Evolutionary conservation across 2,797 vertebrate genomes (phyloP).

Genomic region (Apogon hyalosoma): DNA sequence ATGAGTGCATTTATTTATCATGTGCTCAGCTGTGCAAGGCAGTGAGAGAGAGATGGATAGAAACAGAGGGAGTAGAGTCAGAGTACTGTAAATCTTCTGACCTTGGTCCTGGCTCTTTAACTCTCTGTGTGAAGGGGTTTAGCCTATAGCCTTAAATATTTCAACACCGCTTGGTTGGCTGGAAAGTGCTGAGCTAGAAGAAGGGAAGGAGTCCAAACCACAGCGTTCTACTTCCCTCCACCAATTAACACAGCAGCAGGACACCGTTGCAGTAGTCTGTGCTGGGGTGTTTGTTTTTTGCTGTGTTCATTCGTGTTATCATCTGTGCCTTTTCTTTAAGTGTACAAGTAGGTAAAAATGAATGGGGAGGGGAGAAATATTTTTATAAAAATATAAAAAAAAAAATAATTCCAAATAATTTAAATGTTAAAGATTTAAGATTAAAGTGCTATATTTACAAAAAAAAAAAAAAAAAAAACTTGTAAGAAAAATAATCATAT

Average conservation of each 20-base stretch:
- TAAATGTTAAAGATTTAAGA: too few species aligned
- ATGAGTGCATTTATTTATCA: conserved; percentile 41
- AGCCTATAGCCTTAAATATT: conserved; percentile 77
- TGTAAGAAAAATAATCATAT: too few species aligned
- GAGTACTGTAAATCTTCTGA: conserved; percentile 67
- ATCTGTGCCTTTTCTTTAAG: conserved; percentile 25
- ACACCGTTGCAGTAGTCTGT: conserved; percentile 50
- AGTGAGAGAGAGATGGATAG: conserved; percentile 26
- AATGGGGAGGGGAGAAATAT: too few species aligned
- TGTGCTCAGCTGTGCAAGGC: conserved; percentile 31
- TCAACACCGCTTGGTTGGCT: conserved; percentile 62
- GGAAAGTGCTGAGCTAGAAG: conserved; percentile 76
- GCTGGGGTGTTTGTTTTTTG: conserved; percentile 40
- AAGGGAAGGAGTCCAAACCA: conserved; percentile 64
- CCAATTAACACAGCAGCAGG: conserved; percentile 79
- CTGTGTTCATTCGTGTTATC: conserved; percentile 35
- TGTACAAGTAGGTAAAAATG: too few species aligned
- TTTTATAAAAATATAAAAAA: too few species aligned
- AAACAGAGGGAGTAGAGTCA: conserved; percentile 33
- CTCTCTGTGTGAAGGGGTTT: conserved; percentile 65
- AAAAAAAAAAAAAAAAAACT: too few species aligned
- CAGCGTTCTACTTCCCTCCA: conserved; percentile 66
- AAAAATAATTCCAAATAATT: too few species aligned
- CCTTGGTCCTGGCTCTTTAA: conserved; percentile 73
- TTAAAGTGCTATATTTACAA: too few species aligned